These are phyloP conservation scores for Verasper variegatus DNA, from an alignment of 2,113 vertebrate species.

Conservation along the genomic window DNA sequence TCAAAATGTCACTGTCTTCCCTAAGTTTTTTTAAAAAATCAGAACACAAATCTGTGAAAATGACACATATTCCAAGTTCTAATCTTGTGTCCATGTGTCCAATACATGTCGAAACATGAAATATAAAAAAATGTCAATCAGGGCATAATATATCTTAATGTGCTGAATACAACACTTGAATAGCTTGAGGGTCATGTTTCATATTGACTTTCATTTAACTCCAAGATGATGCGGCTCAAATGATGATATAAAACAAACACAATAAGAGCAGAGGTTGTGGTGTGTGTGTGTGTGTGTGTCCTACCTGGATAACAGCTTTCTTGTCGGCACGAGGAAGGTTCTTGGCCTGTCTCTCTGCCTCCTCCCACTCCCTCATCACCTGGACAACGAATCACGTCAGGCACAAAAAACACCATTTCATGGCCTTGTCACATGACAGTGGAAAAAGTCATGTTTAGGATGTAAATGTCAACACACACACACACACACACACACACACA, in stretches of 20 bases:
- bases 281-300: background rate
- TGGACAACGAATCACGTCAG: slow-evolving; percentile 56
- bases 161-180: too few species aligned
- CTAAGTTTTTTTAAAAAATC: too few species aligned
- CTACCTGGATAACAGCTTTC: slow-evolving; percentile 96
- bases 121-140: too few species aligned
- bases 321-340: slow-evolving; percentile 94
- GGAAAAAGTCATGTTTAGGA: background rate
- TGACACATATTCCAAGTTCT: too few species aligned
- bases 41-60: too few species aligned
- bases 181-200: background rate
- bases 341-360: slow-evolving; percentile 93
- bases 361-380: slow-evolving; percentile 99
- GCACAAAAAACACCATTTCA: background rate
- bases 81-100: too few species aligned
- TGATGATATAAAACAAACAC: background rate
- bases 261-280: background rate
- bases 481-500: slow-evolving; percentile 24
- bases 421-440: background rate
- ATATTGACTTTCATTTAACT: background rate
- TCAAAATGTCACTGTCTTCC: too few species aligned
- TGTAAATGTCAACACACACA: background rate
- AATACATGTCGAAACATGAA: too few species aligned
- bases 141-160: too few species aligned
- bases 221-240: background rate